A percentile compares a stretch with the other conserved stretches of the same genome.
Evolutionary conservation across 23 tunicate species (phyloP).

Genomic region (Clavelina lepadiformis): DNA sequence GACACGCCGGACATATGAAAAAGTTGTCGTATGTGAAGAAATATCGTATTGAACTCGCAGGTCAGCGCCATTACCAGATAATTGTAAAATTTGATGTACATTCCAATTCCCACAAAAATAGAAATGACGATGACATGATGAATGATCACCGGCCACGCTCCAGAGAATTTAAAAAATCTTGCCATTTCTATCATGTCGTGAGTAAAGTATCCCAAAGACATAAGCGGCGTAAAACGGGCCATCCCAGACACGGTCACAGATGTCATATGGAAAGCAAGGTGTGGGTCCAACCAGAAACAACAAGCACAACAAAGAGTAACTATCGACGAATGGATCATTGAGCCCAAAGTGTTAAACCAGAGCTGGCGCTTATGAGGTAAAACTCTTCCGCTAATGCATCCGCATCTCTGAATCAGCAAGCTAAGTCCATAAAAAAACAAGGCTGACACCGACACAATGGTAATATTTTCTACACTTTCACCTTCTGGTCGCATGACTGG

Average conservation of each 20-base stretch:
- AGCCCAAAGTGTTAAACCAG: constrained; percentile 15
- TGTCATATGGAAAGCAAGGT: not conserved
- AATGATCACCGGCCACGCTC: constrained; percentile 10
- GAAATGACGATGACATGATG: constrained; percentile 16
- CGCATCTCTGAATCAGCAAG: not conserved
- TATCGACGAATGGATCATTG: constrained; percentile 17
- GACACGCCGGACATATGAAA: constrained; percentile 1
- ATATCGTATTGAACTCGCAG: constrained; percentile 42
- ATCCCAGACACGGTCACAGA: no score
- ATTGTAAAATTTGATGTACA: not conserved
- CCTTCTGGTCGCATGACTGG: not conserved
- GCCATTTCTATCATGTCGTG: constrained; percentile 10
- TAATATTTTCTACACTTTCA: not conserved
- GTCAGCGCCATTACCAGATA: constrained; percentile 29
- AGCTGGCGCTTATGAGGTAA: not conserved
- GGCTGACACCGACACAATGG: not conserved
- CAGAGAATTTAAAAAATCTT: not conserved
- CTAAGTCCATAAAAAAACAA: not conserved
- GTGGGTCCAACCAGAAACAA: constrained; percentile 1
- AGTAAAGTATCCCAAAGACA: constrained; percentile 6
- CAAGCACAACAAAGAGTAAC: not conserved
- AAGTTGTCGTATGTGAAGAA: constrained; percentile 39
- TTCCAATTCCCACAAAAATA: constrained; percentile 3
- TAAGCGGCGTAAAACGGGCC: not conserved
- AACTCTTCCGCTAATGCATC: constrained; percentile 3